phyloP scores from a whole-genome alignment of 2,888 invertebrate genomes.

The Hybos culiciformis region DNA sequence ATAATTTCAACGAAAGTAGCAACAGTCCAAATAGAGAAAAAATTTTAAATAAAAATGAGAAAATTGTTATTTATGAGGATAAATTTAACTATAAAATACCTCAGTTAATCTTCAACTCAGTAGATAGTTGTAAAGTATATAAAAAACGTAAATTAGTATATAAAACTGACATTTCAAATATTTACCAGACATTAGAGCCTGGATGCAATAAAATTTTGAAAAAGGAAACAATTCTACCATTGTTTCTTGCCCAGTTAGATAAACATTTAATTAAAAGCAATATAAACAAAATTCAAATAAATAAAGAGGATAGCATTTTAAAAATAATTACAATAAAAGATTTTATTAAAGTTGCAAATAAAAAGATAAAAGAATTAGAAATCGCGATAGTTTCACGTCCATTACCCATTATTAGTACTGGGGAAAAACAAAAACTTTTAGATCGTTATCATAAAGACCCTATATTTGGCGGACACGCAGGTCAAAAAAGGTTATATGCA shows the following conservation, averaged over 20 bases:
- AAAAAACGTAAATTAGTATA: too few relatives aligned
- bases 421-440: background rate
- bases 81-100: background rate
- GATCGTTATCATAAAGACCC: background rate
- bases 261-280: too few relatives aligned
- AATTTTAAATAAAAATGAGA: background rate
- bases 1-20: too few relatives aligned
- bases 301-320: background rate
- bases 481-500: slow-evolving; percentile 1
- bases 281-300: too few relatives aligned
- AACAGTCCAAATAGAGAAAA: background rate
- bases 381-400: background rate
- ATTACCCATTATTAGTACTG: background rate
- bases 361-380: background rate
- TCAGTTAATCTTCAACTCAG: too few relatives aligned
- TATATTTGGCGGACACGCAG: background rate
- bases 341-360: background rate
- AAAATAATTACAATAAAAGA: background rate
- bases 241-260: too few relatives aligned
- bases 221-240: too few relatives aligned
- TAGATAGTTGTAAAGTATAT: too few relatives aligned
- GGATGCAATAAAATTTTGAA: too few relatives aligned
- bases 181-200: too few relatives aligned
- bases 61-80: background rate
- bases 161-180: too few relatives aligned